phyloP scores from a whole-genome alignment of 2,888 invertebrate species.

The Platypus cylindrus region DNA sequence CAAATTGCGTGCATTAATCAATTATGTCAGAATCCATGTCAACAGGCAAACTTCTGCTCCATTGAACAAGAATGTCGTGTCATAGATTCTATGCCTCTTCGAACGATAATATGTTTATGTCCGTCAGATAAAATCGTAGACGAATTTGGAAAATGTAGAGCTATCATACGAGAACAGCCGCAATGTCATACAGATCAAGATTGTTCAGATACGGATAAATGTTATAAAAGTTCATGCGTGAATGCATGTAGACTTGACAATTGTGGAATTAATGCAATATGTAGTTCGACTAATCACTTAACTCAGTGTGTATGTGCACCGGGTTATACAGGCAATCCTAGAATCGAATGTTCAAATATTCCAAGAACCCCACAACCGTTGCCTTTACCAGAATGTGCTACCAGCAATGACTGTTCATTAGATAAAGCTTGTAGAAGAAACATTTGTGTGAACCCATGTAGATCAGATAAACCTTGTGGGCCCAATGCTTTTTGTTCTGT shows the following conservation, averaged over 20 bases:
- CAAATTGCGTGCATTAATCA: conserved; percentile 65
- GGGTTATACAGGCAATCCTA: conserved; percentile 66
- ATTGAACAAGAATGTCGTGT: conserved; percentile 68
- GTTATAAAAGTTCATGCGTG: conserved; percentile 60
- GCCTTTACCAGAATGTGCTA: conserved; percentile 53
- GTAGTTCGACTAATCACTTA: conserved; percentile 61
- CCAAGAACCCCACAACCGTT: conserved; percentile 33
- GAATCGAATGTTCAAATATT: conserved; percentile 54
- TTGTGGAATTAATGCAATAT: conserved; percentile 75
- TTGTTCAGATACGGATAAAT: conserved; percentile 61
- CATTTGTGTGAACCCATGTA: conserved; percentile 67
- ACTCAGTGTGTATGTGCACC: conserved; percentile 67
- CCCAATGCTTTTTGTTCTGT: conserved; percentile 71
- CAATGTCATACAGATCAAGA: conserved; percentile 64
- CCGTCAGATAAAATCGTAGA: conserved; percentile 69
- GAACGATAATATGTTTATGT: conserved; percentile 79
- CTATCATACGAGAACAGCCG: conserved; percentile 31
- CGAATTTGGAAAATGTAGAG: conserved; percentile 56
- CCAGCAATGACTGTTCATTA: conserved; percentile 61
- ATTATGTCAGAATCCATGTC: conserved; percentile 67
- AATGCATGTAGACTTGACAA: conserved; percentile 65
- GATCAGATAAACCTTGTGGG: conserved; percentile 56
- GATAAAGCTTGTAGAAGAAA: conserved; percentile 68
- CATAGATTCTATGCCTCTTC: conserved; percentile 62
- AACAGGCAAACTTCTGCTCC: conserved; percentile 57